Conservation (phyloP, 2,113 vertebrate genomes). For the Microcebus tavaratra region DNA sequence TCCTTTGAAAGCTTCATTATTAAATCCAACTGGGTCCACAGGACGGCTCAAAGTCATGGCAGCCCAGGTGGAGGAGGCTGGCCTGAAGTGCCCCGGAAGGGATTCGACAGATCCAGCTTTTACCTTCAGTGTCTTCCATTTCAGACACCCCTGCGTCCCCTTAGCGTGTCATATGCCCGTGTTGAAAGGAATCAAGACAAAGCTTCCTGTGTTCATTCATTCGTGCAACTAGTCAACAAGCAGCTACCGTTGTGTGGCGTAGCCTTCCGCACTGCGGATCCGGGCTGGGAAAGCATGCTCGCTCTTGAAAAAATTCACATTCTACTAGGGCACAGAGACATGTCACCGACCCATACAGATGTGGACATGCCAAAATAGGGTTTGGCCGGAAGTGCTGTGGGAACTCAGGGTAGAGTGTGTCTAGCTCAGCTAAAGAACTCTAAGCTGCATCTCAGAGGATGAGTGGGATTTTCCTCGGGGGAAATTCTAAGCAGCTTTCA, state of each 20-base stretch:
- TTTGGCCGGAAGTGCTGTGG: background rate
- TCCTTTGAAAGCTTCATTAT: slow-evolving; percentile 56
- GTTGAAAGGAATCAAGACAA: background rate
- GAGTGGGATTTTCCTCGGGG: background rate
- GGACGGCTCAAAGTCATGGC: slow-evolving; percentile 27
- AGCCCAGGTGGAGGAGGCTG: background rate
- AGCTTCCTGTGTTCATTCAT: background rate
- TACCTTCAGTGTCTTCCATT: background rate
- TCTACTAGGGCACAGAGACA: background rate
- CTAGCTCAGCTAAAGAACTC: background rate
- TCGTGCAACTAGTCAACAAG: background rate
- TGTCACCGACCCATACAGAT: background rate
- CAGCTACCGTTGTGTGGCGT: no score
- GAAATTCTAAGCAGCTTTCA: background rate
- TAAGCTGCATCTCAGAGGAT: background rate
- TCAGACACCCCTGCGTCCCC: background rate
- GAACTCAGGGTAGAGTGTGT: background rate
- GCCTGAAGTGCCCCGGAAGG: background rate
- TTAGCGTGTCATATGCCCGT: background rate
- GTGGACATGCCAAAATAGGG: background rate
- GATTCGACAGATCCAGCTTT: background rate
- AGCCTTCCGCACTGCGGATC: background rate
- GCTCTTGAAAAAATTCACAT: background rate
- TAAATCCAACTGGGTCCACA: slow-evolving; percentile 38
- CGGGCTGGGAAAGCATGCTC: background rate